Base-by-base conservation (phyloP, 2,113 vertebrate genomes). In the Lepus americanus region DNA sequence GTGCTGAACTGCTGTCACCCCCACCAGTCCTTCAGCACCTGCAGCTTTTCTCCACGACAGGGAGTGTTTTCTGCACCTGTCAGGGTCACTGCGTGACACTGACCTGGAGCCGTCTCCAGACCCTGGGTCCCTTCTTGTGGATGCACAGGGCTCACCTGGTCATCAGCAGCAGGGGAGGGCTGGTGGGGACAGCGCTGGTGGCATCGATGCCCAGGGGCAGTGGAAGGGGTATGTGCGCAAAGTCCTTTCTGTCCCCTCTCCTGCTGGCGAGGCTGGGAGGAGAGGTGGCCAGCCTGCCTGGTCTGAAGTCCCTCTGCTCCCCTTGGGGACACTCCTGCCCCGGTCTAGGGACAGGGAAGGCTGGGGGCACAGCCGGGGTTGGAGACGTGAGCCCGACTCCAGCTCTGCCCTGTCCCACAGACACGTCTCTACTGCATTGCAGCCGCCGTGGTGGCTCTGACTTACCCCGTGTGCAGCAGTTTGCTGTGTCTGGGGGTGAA, bases 401-500 rank as follows among this genome's bases (percentile, higher is more conserved):
- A 10, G 39, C 63, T 96, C 95, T 95, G 94, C 97, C 94, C 98
- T 93, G 95, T 88, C 91, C 87, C 97, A 98, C 97, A 98, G 99
- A 98, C 98, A 87, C 98, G 98, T 92, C 98, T 99, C 92, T 99
- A 99, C 98, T 99, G 99, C 98, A 99, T 99, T 17, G 99, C 99
- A 51, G 99, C 99, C 0, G 98, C 99, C 0, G 98, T 99, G 91
- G 99, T 99, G 51, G 99, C 98, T 66, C 96, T 98, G 61, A 98
- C 99, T 27, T 99, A 99, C 89, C 97, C 99, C 1, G 94, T 99
- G 96, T 99, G 99, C 98, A 98, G 98, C 0, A 4, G 98, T 64
- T 94, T 99, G 93, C 99, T 99, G 98, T 98, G 99, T 96, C 95
- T 99, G 27, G 99, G 99, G 92, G 99, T 99, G 82, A 99, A 98